Base-by-base conservation (phyloP, 2,888 invertebrate species). In the Coleophora flavipennella region DNA sequence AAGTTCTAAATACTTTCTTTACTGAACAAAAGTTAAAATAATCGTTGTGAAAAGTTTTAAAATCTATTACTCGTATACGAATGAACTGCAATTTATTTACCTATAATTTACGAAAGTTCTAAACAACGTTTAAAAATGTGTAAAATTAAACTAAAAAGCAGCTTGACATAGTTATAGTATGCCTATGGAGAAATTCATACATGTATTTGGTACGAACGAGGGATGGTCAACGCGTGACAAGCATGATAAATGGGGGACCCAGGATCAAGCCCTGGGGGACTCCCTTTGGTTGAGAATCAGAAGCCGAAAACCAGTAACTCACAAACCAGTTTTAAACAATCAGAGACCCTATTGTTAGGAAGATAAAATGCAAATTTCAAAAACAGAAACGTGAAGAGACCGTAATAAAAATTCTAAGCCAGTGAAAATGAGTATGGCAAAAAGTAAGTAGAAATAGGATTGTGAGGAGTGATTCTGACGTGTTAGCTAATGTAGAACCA, bases 161-260 rank as follows among this genome's bases (percentile, higher is more conserved):
- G 3, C 20, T 20, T 4, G 6, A 20, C 20, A 20, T 4, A 20
- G 20, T 20, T 4, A 20, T 20, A 20, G 20, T 20, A 20, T 20
- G 20, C 20, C 20, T 20, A 20, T 11, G 11, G 29, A 3, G 29
- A 29, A 11, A n/a, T 51, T 50, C 50, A 55, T 54, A 55, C 71
- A 58, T 63, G 67, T 74, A 70, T 69, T 67, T 60, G 60, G 60
- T 71, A 70, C 69, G 68, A 64, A 68, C 78, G 73, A 79, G 77
- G 80, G 78, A 81, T 80, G 80, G 83, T 76, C 81, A 83, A 67
- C 71, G 67, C 83, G 81, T 81, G 84, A 81, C 83, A 78, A 75
- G 83, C 74, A 80, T 81, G 79, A 80, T 80, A 79, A 79, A 83
- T 78, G 77, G 73, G 70, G 61, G 76, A 65, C 71, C 67, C 72